Conservation (phyloP, 1,140 invertebrate genomes). For the Drusus annulatus region DNA sequence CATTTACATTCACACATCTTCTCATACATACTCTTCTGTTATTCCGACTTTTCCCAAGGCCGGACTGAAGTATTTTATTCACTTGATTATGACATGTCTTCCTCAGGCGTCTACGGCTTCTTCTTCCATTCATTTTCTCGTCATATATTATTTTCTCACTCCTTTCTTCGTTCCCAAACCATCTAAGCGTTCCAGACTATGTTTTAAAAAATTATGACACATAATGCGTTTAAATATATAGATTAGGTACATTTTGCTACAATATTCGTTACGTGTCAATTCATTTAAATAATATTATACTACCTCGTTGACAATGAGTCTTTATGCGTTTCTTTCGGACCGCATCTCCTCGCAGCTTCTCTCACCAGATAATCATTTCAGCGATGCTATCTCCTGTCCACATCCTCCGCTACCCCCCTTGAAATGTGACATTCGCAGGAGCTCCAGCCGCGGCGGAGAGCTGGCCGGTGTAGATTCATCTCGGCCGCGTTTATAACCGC, state of each 20-base stretch:
- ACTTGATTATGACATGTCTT: too few relatives aligned
- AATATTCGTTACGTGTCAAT: not conserved
- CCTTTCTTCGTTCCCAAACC: too few relatives aligned
- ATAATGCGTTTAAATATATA: not conserved
- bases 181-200: too few relatives aligned
- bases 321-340: not conserved
- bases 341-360: not conserved
- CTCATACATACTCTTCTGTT: too few relatives aligned
- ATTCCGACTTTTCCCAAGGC: too few relatives aligned
- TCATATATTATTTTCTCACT: too few relatives aligned
- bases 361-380: constrained; percentile 20
- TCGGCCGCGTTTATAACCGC: constrained; percentile 43
- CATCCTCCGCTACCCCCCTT: constrained; percentile 41
- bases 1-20: too few relatives aligned
- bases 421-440: constrained; percentile 51
- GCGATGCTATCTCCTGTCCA: constrained; percentile 22
- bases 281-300: not conserved
- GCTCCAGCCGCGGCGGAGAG: too few relatives aligned
- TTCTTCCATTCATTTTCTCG: too few relatives aligned
- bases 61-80: too few relatives aligned
- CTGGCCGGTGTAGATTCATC: constrained; percentile 40
- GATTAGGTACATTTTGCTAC: not conserved
- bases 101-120: too few relatives aligned
- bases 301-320: not conserved
- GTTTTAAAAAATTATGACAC: too few relatives aligned